Evolutionary conservation across 2,113 vertebrate species (phyloP).

Genomic region (Cyphotilapia sp.): DNA sequence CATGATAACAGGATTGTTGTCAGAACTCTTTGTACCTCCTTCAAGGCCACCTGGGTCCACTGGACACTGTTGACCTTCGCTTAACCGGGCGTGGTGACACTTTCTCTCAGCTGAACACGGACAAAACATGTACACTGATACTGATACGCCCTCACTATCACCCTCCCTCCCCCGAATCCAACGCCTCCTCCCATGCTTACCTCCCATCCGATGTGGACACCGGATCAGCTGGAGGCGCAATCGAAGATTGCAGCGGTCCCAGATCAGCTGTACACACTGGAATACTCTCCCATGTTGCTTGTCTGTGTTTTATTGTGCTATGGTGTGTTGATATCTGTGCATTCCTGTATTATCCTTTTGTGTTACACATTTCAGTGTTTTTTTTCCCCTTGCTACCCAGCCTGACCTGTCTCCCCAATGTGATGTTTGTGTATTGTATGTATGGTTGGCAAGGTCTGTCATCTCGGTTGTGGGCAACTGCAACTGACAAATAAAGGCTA

Average conservation of each 20-base stretch:
- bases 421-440: not conserved
- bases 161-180: accelerated
- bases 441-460: not conserved
- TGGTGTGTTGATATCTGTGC: not conserved
- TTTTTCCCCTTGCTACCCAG: accelerated
- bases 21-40: too few species aligned
- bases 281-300: not conserved
- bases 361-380: not conserved
- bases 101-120: not conserved
- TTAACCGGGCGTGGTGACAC: not conserved
- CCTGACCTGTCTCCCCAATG: not conserved
- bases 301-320: not conserved
- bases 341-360: not conserved
- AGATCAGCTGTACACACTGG: not conserved
- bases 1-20: too few species aligned
- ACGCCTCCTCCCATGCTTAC: not conserved
- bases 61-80: too few species aligned
- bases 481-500: too few species aligned
- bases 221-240: too few species aligned
- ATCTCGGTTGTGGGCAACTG: accelerated
- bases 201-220: too few species aligned
- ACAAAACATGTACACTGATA: not conserved
- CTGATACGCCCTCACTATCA: not conserved
- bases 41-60: too few species aligned
- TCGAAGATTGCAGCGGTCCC: not conserved